Base-by-base conservation (phyloP, 2,888 invertebrate genomes). In the Drosophila colorata region DNA sequence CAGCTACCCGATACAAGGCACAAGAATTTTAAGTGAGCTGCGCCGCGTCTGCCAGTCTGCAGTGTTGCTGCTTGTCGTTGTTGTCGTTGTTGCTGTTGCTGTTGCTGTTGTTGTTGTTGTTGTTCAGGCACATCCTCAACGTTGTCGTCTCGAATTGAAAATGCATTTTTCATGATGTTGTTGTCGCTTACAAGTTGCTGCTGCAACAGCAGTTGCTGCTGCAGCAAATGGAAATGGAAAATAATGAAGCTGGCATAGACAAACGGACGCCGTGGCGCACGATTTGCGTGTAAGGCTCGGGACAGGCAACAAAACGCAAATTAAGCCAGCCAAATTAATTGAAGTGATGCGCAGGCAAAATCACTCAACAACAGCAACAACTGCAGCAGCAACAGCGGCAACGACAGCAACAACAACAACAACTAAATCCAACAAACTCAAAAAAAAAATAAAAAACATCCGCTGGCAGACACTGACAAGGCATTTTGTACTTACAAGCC, bases 401-500 rank as follows among this genome's bases (percentile, higher is more conserved):
- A 9, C 69, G 38, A n/a, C 43, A 38, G 13, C 55, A 61, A 52
- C 61, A 71, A 59, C 61, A 71, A 59, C 73, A 80, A 69, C 68
- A 74, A 75, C 80, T 78, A 78, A 69, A 78, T 70, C 67, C 41
- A 69, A 58, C 57, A 57, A 52, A 40, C 37, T 52, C n/a, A n/a
- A n/a, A n/a, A n/a, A n/a, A n/a, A n/a, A n/a, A n/a, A n/a, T n/a
- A n/a, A 46, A 53, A 49, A 59, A 61, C 69, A 69, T 69, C 44
- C 69, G 65, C 63, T 43, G 48, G 37, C 56, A 38, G 69, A 52
- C 11, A 65, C 81, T 90, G 90, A 90, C 90, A 90, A 87, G 80
- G 86, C 88, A 90, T 90, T 90, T 90, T 90, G 90, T 90, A 87
- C 84, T 84, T 88, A 90, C 91, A 90, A 88, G 84, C 88, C 90